Evolutionary conservation across 2,888 invertebrate genomes (phyloP).

Genomic region (Drosophila meridiana): DNA sequence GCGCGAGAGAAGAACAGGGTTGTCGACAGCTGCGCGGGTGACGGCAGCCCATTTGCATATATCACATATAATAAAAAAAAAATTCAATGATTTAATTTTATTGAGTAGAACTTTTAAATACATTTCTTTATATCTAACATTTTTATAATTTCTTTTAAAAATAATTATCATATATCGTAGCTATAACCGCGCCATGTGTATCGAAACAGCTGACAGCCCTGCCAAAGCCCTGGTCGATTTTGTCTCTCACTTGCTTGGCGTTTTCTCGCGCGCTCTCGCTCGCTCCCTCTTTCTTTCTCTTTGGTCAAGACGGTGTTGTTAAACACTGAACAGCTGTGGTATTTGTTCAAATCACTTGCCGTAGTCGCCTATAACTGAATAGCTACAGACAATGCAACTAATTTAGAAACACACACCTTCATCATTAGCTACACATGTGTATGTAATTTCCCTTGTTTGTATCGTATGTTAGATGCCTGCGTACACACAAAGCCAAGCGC

Average conservation of each 20-base stretch:
- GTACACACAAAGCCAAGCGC: slow-evolving; percentile 4
- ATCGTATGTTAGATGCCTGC: background rate
- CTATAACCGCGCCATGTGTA: too few species aligned
- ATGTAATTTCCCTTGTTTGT: background rate
- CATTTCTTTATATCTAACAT: too few species aligned
- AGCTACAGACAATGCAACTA: slow-evolving; percentile 31
- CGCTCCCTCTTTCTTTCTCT: slow-evolving; percentile 14
- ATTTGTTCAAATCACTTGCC: slow-evolving; percentile 42
- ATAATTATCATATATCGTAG: background rate
- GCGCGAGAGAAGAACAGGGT: slow-evolving; percentile 59
- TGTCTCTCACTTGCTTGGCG: slow-evolving; percentile 28
- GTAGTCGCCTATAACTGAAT: slow-evolving; percentile 25
- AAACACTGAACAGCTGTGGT: slow-evolving; percentile 59
- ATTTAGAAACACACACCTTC: slow-evolving; percentile 36
- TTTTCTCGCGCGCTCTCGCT: slow-evolving; percentile 1
- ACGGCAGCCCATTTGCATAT: background rate
- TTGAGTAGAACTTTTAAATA: background rate
- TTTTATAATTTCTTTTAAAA: background rate
- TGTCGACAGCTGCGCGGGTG: slow-evolving; percentile 35
- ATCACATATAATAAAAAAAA: background rate
- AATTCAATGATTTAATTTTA: background rate
- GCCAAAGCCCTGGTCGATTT: background rate
- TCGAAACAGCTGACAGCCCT: slow-evolving; percentile 49
- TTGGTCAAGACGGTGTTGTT: slow-evolving; percentile 54
- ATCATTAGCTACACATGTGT: slow-evolving; percentile 2